Evolutionary conservation across 2,113 vertebrate species (phyloP).

Genomic region (Eidolon helvum): DNA sequence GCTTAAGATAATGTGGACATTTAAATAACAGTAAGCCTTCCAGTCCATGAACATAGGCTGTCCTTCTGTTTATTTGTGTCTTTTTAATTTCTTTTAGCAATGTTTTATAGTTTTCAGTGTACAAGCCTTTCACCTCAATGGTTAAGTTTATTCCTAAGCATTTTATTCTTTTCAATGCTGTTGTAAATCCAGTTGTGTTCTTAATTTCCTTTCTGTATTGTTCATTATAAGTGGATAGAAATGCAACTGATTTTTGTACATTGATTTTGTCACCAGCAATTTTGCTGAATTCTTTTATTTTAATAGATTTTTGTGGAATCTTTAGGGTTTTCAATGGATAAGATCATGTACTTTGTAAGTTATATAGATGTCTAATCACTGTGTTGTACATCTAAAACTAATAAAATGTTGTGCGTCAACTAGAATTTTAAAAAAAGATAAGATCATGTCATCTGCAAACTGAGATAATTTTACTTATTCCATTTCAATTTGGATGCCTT

Average conservation of each 20-base stretch:
- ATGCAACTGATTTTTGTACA: background rate
- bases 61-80: background rate
- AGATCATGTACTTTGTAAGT: background rate
- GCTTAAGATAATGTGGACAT: background rate
- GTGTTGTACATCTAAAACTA: background rate
- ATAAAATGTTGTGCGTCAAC: background rate
- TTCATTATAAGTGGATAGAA: background rate
- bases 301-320: background rate
- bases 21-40: background rate
- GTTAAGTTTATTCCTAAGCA: conserved; percentile 25
- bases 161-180: background rate
- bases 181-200: background rate
- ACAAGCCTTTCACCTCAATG: background rate
- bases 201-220: background rate
- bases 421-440: background rate
- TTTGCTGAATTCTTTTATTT: background rate
- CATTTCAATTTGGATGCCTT: background rate
- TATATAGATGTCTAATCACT: no score
- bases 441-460: background rate
- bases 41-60: background rate
- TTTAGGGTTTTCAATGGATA: background rate
- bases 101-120: background rate
- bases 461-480: background rate
- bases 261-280: background rate
- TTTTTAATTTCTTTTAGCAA: background rate